A percentile compares a stretch with the other conserved stretches of the same genome.
phyloP scores from a whole-genome alignment of 2,888 invertebrate species.

The Troides aeacus region DNA sequence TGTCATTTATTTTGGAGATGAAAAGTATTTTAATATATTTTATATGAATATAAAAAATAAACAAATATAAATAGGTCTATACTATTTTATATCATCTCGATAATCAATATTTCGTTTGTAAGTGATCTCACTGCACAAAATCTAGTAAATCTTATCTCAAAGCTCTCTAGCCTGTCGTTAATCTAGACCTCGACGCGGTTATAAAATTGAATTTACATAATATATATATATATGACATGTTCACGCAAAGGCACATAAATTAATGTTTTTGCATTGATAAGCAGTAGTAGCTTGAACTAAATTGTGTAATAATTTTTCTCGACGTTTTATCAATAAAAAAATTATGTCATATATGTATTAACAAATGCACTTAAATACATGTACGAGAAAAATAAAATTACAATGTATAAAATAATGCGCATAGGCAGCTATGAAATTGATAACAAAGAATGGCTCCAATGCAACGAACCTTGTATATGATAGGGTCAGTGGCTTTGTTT shows the following conservation, averaged over 20 bases:
- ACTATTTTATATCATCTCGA: too few species aligned
- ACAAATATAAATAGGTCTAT: too few species aligned
- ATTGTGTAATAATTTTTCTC: constrained; percentile 7
- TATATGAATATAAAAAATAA: too few species aligned
- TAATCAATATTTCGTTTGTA: too few species aligned
- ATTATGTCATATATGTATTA: constrained; percentile 1
- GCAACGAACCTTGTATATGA: not conserved
- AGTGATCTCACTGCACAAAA: not conserved
- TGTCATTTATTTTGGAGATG: too few species aligned
- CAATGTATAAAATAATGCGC: not conserved
- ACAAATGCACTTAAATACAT: not conserved
- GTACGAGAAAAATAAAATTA: not conserved
- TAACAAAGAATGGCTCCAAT: constrained; percentile 4
- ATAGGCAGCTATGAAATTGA: constrained; percentile 1
- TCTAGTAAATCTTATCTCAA: not conserved
- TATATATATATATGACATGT: too few species aligned
- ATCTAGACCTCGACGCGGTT: not conserved
- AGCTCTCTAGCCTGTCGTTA: not conserved
- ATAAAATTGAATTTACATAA: too few species aligned
- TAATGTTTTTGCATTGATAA: not conserved
- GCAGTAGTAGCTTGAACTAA: not conserved
- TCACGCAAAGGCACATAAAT: not conserved
- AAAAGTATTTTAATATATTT: too few species aligned
- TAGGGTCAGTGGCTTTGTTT: constrained; percentile 9
- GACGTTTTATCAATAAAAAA: constrained; percentile 9